phyloP scores from a whole-genome alignment of 35 echinoderm and acorn worm species.

The Ptychodera flava region DNA sequence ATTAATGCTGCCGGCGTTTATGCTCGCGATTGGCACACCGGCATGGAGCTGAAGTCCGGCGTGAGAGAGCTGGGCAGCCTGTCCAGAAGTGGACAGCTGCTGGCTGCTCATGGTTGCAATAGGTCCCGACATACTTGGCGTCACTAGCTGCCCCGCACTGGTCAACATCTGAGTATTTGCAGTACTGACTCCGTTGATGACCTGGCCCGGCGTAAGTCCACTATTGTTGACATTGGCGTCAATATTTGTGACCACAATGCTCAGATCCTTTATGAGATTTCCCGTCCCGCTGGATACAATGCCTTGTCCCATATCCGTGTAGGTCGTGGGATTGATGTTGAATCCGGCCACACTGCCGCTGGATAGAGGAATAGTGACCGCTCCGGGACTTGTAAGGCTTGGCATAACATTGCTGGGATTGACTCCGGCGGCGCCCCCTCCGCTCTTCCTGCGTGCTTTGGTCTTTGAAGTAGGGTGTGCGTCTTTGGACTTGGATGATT shows the following conservation, averaged over 20 bases:
- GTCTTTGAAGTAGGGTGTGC: background rate
- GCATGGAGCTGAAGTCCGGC: background rate
- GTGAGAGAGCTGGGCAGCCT: background rate
- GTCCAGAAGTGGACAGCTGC: background rate
- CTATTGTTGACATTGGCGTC: constrained; percentile 57
- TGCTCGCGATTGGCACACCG: background rate
- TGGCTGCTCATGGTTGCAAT: background rate
- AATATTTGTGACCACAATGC: constrained; percentile 91
- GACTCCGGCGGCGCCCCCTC: background rate
- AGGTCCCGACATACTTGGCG: background rate
- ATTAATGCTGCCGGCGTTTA: background rate
- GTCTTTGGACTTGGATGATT: background rate
- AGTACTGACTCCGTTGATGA: constrained; percentile 19
- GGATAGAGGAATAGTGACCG: background rate
- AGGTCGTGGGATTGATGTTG: background rate
- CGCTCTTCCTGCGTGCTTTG: background rate
- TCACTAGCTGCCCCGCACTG: background rate
- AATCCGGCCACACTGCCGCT: background rate
- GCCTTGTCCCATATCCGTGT: background rate
- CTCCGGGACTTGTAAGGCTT: background rate
- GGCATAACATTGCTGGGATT: background rate
- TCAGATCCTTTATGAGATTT: background rate
- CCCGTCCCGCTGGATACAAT: background rate
- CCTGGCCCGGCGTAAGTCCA: background rate
- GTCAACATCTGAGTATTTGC: constrained; percentile 7